Evolutionary conservation across 2,797 vertebrate genomes (phyloP), one percentile per base, ranked within the genome.

Genomic region (Sardinella longiceps): DNA sequence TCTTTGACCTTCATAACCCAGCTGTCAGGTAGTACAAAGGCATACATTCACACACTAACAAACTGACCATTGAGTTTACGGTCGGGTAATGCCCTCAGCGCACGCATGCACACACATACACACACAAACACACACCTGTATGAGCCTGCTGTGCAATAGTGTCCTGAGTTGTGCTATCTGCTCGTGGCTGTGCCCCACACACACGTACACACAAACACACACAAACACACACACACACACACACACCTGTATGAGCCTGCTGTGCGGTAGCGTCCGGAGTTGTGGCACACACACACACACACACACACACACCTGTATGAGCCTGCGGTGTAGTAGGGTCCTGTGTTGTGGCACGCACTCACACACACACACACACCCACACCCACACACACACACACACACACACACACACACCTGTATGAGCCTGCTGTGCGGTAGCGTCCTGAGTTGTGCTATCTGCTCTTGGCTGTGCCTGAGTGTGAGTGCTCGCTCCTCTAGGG

Each of bases 391-490:
- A 63, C 60, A 63, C 60, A 63, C 60, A 63, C 60, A 63, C 18
- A 58, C 25, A 63, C 18, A 53, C 46, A 30, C 37, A 15, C 48
- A 83, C 23, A 96, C 95, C 95, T 94, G 92, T 85, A 96, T 95
- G 50, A 96, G 91, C 80, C 95, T 92, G 0, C 89, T 89, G 33
- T 95, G 91, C 0, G 93, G 46, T 25, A 95, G 92, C 9, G 48
- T 48, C 0, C 87, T 90, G 0, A 95, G 81, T 0, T 89, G 87
- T 6, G 85, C 85, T 2, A 95, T 95, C 82, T 94, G 92, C 1
- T 80, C 89, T 82, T 91, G 93, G 80, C 93, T 91, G 82, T 93
- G 92, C 53, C 0, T 0, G 12, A 96, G 94, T 23, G 85, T 90
- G 85, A 84, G 82, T 14, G 86, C 84, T 20, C 87, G 91, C 81